Base-by-base conservation (phyloP, 2,797 vertebrate genomes). In the Hipposideros larvatus region DNA sequence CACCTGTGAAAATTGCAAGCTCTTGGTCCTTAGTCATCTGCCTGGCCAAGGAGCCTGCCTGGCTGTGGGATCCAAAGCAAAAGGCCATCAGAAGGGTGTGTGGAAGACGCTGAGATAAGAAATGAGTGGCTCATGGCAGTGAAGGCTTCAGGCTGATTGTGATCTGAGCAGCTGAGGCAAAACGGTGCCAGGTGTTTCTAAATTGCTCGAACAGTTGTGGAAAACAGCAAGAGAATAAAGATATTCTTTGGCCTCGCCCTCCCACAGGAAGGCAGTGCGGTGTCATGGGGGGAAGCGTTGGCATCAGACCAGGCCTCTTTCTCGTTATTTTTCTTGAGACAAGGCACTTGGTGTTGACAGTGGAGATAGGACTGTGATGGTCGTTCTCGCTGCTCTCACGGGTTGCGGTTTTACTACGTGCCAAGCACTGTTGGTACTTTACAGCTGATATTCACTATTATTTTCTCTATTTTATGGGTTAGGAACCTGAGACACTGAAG, bases 21-120 rank as follows among this genome's bases (percentile, higher is more conserved):
- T 26, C 73, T 19, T 0, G 0, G 14, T 37, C 11, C 48, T 31
- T 7, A 0, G 0, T 8, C 14, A 18, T 2, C 13, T 18, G 1
- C 26, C 37, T 68, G 7, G n/a, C 86, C 55, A 9, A 46, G 55
- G 28, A 63, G 28, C 7, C 41, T 48, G 21, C 34, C 0, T 10
- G 9, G 55, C 57, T 26, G 7, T 13, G 51, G 43, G 51, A 34
- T 13, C 41, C 55, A 31, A 15, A 71, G 46, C 1, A 24, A 61
- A n/a, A 79, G 73, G 43, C 65, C 59, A 11, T 6, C 37, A 6
- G 10, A 46, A 26, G 43, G 28, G 6, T 2, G 1, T 11, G 7
- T 5, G 18, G 41, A 11, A 46, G 90, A 95, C 73, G 28, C 0
- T 14, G 68, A 28, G 19, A 41, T 59, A 57, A 51, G 46, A 51